phyloP scores from a whole-genome alignment of 2,113 vertebrate genomes.

The Erpornis zantholeuca region DNA sequence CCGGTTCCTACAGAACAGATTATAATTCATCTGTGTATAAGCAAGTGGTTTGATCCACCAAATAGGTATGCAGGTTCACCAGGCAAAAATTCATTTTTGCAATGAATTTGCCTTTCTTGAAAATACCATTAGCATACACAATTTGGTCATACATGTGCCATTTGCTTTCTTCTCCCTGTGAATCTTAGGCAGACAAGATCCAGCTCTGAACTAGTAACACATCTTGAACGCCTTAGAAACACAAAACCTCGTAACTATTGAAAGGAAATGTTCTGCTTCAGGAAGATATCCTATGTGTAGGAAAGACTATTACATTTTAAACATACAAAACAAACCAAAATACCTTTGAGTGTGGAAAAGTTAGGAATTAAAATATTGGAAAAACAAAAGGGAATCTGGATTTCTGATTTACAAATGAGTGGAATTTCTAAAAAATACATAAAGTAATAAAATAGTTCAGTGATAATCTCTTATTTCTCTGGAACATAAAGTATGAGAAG shows the following conservation, averaged over 20 bases:
- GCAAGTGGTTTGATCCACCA: neutral
- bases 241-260: neutral
- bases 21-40: neutral
- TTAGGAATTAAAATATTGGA: neutral
- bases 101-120: neutral
- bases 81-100: neutral
- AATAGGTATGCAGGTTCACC: neutral
- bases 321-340: neutral
- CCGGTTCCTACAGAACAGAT: neutral
- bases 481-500: neutral
- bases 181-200: neutral
- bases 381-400: neutral
- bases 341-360: neutral
- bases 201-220: neutral
- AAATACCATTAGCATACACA: neutral
- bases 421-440: neutral
- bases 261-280: neutral
- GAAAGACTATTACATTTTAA: neutral
- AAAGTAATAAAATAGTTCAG: neutral
- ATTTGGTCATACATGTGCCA: neutral
- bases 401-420: neutral
- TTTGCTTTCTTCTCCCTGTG: neutral
- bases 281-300: neutral
- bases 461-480: slow-evolving; percentile 20
- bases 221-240: neutral